Conservation (phyloP, 2,797 vertebrate species). For the Lutjanus argentimaculatus region DNA sequence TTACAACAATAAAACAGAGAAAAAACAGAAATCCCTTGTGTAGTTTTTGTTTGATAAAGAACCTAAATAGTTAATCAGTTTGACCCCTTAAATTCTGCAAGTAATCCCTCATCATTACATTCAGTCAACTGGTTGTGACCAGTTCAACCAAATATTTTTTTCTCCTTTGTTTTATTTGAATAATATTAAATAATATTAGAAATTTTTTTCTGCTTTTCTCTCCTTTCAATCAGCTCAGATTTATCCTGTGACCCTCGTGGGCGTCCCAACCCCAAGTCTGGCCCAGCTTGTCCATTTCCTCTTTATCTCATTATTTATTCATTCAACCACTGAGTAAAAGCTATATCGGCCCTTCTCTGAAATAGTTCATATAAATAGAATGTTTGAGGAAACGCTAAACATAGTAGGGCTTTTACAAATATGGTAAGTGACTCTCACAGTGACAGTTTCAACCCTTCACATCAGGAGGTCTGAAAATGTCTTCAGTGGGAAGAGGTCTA, state of each 20-base stretch:
- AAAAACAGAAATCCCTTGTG: too few species aligned
- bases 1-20: not conserved
- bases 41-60: too few species aligned
- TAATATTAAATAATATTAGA: too few species aligned
- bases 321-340: not conserved
- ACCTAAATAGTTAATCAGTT: too few species aligned
- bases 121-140: too few species aligned
- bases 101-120: not conserved
- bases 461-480: constrained; percentile 43
- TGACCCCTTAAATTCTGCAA: too few species aligned
- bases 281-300: constrained; percentile 1
- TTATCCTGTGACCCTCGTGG: not conserved
- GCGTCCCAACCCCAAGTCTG: not conserved
- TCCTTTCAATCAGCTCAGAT: not conserved
- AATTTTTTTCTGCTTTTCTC: not conserved
- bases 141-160: not conserved
- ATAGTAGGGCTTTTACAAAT: constrained; percentile 9
- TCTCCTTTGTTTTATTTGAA: not conserved
- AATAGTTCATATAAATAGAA: constrained; percentile 20
- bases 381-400: constrained; percentile 28
- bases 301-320: constrained; percentile 12
- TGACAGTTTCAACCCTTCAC: constrained; percentile 7
- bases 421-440: not conserved
- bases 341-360: constrained; percentile 11
- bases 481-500: constrained; percentile 59